A percentile compares a stretch with the other conserved stretches of the same genome.
These are phyloP conservation scores for Tillus elongatus DNA, from an alignment of 2,888 invertebrate genomes.

Conservation along the genomic window DNA sequence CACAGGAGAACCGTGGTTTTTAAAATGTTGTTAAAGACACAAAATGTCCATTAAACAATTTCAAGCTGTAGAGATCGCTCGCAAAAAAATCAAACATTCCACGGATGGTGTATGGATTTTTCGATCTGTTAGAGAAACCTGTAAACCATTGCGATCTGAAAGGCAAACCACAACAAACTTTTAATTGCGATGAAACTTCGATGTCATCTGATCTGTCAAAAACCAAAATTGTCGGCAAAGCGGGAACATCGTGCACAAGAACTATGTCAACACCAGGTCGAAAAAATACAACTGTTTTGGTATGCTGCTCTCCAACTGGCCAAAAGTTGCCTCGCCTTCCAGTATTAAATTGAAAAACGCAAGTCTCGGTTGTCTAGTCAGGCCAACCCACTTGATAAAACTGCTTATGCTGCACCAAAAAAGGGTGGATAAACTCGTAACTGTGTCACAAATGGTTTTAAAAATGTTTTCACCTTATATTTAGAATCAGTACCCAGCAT, in stretches of 20 bases:
- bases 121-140: too few relatives aligned
- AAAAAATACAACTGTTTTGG: constrained; percentile 14
- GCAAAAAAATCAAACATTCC: too few relatives aligned
- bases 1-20: too few relatives aligned
- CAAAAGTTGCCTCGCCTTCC: constrained; percentile 13
- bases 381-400: not conserved
- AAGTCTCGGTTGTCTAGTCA: not conserved
- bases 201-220: constrained; percentile 12
- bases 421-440: constrained; percentile 11
- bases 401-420: constrained; percentile 9
- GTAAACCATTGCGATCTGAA: too few relatives aligned
- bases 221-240: constrained; percentile 14
- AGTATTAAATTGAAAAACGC: constrained; percentile 14
- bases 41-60: too few relatives aligned
- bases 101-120: too few relatives aligned
- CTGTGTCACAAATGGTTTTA: too few relatives aligned
- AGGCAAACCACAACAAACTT: too few relatives aligned
- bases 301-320: constrained; percentile 13
- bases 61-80: too few relatives aligned
- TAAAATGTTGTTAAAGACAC: too few relatives aligned
- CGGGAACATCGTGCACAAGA: constrained; percentile 9
- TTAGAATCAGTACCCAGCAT: not conserved
- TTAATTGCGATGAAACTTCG: too few relatives aligned
- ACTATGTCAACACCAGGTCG: constrained; percentile 9
- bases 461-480: too few relatives aligned